Evolutionary conservation across 2,797 vertebrate genomes (phyloP).

Genomic region (Emys orbicularis): DNA sequence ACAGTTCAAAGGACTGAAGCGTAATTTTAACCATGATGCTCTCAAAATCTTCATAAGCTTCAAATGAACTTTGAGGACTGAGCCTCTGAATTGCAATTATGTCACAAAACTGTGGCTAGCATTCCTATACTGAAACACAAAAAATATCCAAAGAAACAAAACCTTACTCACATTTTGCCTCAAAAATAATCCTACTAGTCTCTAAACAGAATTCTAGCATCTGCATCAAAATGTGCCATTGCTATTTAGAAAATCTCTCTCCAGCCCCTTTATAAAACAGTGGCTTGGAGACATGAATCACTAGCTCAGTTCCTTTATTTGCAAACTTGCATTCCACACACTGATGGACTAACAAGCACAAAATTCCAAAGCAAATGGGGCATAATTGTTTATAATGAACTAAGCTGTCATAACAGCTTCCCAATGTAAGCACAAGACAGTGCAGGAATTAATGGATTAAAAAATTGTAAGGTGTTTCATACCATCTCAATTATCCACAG

Average conservation of each 20-base stretch:
- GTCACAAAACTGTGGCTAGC: background rate
- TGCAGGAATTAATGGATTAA: conserved; percentile 66
- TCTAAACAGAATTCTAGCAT: background rate
- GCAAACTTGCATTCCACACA: conserved; percentile 1
- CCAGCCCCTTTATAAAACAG: background rate
- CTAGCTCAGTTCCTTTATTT: background rate
- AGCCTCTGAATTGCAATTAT: background rate
- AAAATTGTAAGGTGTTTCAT: conserved; percentile 62
- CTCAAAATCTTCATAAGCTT: background rate
- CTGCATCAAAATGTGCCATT: accelerated
- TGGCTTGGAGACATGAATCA: background rate
- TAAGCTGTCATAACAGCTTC: conserved; percentile 44
- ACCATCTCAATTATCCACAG: conserved; percentile 61
- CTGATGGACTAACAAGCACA: conserved; percentile 52
- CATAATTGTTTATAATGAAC: conserved; percentile 69
- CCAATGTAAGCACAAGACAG: conserved; percentile 34
- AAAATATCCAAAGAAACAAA: background rate
- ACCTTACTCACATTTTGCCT: background rate
- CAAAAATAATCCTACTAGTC: background rate
- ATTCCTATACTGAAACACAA: background rate
- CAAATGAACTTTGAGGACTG: background rate
- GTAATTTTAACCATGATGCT: background rate
- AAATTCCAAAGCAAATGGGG: conserved; percentile 66
- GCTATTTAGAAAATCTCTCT: background rate
- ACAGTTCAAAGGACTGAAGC: background rate